These are phyloP conservation scores for Pandemis cinnamomeana DNA, from an alignment of 2,888 invertebrate genomes.

Conservation along the genomic window DNA sequence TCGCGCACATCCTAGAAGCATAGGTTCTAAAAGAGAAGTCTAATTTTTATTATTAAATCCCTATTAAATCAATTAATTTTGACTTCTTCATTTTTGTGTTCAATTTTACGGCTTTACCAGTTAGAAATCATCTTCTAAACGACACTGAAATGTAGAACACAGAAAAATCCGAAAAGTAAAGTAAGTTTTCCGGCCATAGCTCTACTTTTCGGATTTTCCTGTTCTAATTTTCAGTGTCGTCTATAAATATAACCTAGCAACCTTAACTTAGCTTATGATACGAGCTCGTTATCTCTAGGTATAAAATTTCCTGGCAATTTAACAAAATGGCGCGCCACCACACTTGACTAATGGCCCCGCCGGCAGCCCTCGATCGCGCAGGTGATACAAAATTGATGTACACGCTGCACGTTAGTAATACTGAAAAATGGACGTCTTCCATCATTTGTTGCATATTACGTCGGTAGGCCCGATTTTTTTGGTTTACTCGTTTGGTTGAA, in stretches of 20 bases:
- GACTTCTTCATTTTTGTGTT: no score
- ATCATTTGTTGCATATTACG: slow-evolving; percentile 47
- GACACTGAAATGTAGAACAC: no score
- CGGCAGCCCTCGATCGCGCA: slow-evolving; percentile 47
- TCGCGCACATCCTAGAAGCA: no score
- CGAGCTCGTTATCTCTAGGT: slow-evolving; percentile 15
- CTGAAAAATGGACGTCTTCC: slow-evolving; percentile 55
- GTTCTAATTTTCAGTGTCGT: no score
- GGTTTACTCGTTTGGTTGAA: neutral
- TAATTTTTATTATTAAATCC: no score
- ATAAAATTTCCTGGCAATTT: slow-evolving; percentile 34
- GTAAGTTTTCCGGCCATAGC: no score
- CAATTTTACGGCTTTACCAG: no score
- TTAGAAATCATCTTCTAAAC: no score
- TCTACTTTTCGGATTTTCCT: no score
- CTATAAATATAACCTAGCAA: neutral
- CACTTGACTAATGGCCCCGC: slow-evolving; percentile 50
- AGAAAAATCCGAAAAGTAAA: no score
- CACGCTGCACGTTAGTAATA: slow-evolving; percentile 46
- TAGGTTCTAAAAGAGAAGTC: no score
- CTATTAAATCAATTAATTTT: no score
- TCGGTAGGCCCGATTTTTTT: slow-evolving; percentile 2
- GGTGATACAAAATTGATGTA: slow-evolving; percentile 57
- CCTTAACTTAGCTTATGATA: neutral
- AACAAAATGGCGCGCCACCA: slow-evolving; percentile 25